Conservation (phyloP, 2,113 vertebrate species). For the Hemiscyllium ocellatum region DNA sequence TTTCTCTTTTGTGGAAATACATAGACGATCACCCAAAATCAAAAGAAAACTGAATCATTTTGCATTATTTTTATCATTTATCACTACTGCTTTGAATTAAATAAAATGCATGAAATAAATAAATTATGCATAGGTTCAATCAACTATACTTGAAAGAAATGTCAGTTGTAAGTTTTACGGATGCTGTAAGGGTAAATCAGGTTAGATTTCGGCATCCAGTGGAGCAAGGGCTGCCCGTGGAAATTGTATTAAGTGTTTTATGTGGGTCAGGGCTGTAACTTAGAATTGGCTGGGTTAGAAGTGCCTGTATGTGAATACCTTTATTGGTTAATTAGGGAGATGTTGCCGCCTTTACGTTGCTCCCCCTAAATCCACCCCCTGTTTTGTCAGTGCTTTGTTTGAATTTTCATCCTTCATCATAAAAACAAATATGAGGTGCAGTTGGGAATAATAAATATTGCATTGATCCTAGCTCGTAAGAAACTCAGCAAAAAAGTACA, state of each 20-base stretch:
- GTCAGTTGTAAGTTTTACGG: not conserved
- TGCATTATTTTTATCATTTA: not conserved
- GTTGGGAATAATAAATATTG: not conserved
- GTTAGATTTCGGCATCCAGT: not conserved
- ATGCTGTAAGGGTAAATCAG: not conserved
- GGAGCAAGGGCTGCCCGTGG: not conserved
- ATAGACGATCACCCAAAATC: not conserved
- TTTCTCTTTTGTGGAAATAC: not conserved
- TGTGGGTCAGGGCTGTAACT: not conserved
- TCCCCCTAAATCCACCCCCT: not conserved
- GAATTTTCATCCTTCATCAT: not conserved
- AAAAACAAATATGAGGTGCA: not conserved
- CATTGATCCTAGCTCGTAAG: not conserved
- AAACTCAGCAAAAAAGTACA: not conserved
- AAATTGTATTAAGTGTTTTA: not conserved
- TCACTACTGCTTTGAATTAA: not conserved
- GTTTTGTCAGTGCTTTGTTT: not conserved
- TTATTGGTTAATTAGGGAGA: not conserved
- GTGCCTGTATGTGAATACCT: not conserved
- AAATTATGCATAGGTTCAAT: not conserved
- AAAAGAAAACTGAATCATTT: not conserved
- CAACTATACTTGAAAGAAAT: not conserved
- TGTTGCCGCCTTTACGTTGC: not conserved
- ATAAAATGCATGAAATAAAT: not conserved
- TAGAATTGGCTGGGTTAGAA: not conserved